Evolutionary conservation across 2,888 invertebrate genomes (phyloP).

Genomic region (Oligia latruncula): DNA sequence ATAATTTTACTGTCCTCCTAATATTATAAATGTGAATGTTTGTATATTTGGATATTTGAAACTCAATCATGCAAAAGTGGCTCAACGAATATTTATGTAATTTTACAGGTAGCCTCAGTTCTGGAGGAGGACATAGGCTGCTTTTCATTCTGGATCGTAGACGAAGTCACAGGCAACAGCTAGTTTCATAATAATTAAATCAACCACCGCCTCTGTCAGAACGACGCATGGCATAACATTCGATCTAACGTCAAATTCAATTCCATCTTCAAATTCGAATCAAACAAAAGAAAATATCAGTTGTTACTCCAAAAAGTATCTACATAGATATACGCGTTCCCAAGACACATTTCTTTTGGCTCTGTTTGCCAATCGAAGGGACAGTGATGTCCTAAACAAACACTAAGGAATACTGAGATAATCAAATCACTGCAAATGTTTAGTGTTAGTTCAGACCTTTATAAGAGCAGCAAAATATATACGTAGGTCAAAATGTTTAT

Average conservation of each 20-base stretch:
- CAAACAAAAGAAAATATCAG: slow-evolving; percentile 12
- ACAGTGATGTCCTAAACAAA: slow-evolving; percentile 62
- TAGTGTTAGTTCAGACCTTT: slow-evolving; percentile 54
- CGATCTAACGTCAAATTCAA: background rate
- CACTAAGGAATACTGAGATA: slow-evolving; percentile 52
- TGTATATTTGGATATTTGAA: too few species aligned
- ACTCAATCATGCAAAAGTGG: too few species aligned
- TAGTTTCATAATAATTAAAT: background rate
- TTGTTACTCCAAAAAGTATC: slow-evolving; percentile 35
- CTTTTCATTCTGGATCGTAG: background rate
- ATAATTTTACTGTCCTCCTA: background rate
- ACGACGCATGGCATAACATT: too few species aligned
- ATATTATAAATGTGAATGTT: too few species aligned
- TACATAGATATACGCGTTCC: background rate
- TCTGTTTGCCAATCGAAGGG: slow-evolving; percentile 57
- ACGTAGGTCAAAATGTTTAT: slow-evolving; percentile 22
- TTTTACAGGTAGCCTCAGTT: too few species aligned
- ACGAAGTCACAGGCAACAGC: background rate
- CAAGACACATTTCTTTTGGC: slow-evolving; percentile 36
- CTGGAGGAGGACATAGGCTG: background rate
- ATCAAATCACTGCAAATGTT: slow-evolving; percentile 65
- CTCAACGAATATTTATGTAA: too few species aligned
- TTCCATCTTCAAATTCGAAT: slow-evolving; percentile 3
- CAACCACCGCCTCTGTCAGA: background rate
- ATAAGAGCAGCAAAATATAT: slow-evolving; percentile 26